Evolutionary conservation across 2,797 vertebrate genomes (phyloP).

Genomic region (Octomys mimax): DNA sequence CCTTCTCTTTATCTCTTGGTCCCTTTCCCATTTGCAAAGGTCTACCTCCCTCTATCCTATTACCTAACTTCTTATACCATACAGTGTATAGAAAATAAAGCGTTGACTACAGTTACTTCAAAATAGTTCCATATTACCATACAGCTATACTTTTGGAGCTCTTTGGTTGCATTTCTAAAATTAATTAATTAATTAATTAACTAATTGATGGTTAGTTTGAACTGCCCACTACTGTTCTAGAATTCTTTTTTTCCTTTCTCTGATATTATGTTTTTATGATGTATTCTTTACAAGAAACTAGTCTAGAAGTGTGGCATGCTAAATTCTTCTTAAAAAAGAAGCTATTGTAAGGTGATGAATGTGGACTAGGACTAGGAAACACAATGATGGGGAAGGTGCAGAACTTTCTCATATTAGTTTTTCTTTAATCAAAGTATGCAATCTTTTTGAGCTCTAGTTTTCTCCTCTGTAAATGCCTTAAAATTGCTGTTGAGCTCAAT

Average conservation of each 20-base stretch:
- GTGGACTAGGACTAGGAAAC: neutral
- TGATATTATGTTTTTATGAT: neutral
- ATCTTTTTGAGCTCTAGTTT: neutral
- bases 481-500: neutral
- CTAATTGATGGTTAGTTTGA: neutral
- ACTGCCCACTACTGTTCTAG: neutral
- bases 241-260: neutral
- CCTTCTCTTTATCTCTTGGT: neutral
- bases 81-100: neutral
- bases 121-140: neutral
- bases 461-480: neutral
- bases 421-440: neutral
- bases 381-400: neutral
- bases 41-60: neutral
- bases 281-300: neutral
- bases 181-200: too few species aligned
- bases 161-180: neutral
- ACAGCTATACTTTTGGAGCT: neutral
- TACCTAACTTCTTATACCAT: neutral
- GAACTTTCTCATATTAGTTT: neutral
- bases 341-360: too few species aligned
- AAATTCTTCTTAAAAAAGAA: constrained; percentile 33
- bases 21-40: neutral
- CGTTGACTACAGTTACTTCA: neutral
- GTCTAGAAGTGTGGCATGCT: neutral